These are phyloP conservation scores for Stegana nigrithorax DNA, from an alignment of 2,888 invertebrate genomes.

Conservation along the genomic window DNA sequence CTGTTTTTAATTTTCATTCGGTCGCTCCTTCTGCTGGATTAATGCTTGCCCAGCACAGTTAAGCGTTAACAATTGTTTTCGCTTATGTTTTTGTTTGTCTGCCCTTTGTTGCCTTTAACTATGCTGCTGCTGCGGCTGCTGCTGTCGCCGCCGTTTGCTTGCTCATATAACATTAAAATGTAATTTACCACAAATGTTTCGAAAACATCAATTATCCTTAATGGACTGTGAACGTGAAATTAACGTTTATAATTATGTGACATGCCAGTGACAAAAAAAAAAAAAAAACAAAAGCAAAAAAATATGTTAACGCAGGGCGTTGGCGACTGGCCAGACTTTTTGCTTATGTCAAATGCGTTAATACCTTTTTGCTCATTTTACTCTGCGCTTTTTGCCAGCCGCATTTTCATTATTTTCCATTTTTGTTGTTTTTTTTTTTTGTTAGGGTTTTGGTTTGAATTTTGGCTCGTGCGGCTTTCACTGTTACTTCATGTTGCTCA, in stretches of 20 bases:
- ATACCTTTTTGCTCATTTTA: not conserved
- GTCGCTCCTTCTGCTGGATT: no score
- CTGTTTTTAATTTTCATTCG: not conserved
- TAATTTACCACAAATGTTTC: constrained; percentile 59
- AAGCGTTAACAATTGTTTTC: no score
- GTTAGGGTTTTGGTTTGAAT: constrained; percentile 5
- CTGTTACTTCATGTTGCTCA: not conserved
- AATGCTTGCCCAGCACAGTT: no score
- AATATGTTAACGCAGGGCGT: not conserved
- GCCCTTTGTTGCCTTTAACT: not conserved
- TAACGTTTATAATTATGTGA: constrained; percentile 61
- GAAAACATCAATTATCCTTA: constrained; percentile 60
- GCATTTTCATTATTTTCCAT: no score
- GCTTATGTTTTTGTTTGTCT: no score
- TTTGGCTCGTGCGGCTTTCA: not conserved
- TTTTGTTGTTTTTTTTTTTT: constrained; percentile 38
- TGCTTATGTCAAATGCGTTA: constrained; percentile 20
- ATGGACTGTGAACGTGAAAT: constrained; percentile 60
- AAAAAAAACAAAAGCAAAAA: constrained; percentile 1
- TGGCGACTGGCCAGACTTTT: constrained; percentile 16
- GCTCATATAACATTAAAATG: constrained; percentile 49
- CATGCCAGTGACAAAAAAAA: constrained; percentile 35
- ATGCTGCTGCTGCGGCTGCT: no score
- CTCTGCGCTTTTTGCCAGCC: not conserved
- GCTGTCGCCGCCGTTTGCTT: not conserved